Evolutionary conservation across 1,140 invertebrate genomes (phyloP).

Genomic region (Diplogasteroides magnus): DNA sequence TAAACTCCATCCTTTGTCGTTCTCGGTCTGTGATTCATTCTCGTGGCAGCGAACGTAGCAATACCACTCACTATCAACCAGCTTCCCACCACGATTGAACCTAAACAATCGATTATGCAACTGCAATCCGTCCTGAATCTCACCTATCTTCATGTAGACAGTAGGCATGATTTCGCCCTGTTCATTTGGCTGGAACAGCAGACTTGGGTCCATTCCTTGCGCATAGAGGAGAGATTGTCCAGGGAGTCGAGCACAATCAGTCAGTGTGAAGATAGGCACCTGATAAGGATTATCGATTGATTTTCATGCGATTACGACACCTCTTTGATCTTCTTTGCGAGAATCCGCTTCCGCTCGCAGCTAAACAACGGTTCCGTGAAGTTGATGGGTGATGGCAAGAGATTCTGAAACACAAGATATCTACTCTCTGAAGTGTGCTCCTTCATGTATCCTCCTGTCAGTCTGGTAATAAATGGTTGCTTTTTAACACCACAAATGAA

Average conservation of each 20-base stretch:
- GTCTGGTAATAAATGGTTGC: too few species aligned
- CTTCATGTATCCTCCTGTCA: too few species aligned
- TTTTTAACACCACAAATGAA: too few species aligned
- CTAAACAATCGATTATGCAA: background rate
- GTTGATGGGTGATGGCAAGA: background rate
- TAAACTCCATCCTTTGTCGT: too few species aligned
- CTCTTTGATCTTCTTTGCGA: background rate
- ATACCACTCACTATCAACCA: too few species aligned
- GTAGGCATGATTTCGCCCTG: background rate
- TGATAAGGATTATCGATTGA: background rate
- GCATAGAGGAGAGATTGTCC: background rate
- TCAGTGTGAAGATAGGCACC: background rate
- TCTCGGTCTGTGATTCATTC: too few species aligned
- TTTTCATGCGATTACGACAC: too few species aligned
- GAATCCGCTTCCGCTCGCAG: background rate
- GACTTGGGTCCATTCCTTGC: background rate
- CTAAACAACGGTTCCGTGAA: background rate
- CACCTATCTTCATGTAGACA: background rate
- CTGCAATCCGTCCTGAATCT: background rate
- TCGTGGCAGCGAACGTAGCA: too few species aligned
- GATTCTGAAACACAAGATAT: constrained; percentile 3
- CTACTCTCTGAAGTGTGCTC: background rate
- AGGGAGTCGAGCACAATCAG: background rate
- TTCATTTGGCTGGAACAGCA: background rate
- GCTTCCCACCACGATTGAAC: too few species aligned